Evolutionary conservation across 2,113 vertebrate species (phyloP).

Genomic region (Bujurquina vittata): DNA sequence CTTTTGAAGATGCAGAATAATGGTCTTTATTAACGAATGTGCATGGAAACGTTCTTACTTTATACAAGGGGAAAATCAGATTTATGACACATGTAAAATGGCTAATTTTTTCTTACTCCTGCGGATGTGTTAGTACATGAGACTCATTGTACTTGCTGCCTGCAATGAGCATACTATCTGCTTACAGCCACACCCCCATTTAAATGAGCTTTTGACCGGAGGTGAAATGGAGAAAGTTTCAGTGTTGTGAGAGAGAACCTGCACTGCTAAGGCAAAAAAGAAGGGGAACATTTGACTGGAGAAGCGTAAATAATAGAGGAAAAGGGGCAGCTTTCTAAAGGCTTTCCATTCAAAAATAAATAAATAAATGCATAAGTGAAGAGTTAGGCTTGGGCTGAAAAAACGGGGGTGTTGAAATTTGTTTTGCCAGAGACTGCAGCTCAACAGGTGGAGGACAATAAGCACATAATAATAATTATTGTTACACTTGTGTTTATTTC

Average conservation of each 20-base stretch:
- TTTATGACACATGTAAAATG: neutral
- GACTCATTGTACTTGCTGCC: neutral
- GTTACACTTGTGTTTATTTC: neutral
- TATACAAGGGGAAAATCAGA: neutral
- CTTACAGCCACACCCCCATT: neutral
- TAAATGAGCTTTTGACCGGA: neutral
- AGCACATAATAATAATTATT: neutral
- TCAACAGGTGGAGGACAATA: no score
- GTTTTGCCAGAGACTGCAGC: no score
- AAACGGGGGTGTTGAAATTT: no score
- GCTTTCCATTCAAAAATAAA: no score
- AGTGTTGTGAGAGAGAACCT: neutral
- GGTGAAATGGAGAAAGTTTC: neutral
- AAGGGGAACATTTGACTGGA: no score
- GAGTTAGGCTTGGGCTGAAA: no score
- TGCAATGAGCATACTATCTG: neutral
- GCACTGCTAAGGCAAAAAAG: neutral
- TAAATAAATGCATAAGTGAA: no score
- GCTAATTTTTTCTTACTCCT: neutral
- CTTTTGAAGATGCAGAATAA: slow-evolving; percentile 1
- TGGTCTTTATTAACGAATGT: neutral
- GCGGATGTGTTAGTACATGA: neutral
- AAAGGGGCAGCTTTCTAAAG: no score
- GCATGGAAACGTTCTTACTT: neutral
- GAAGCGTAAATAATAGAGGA: no score